Base-by-base conservation (phyloP, 2,797 vertebrate genomes). In the Rhinoraja longicauda region DNA sequence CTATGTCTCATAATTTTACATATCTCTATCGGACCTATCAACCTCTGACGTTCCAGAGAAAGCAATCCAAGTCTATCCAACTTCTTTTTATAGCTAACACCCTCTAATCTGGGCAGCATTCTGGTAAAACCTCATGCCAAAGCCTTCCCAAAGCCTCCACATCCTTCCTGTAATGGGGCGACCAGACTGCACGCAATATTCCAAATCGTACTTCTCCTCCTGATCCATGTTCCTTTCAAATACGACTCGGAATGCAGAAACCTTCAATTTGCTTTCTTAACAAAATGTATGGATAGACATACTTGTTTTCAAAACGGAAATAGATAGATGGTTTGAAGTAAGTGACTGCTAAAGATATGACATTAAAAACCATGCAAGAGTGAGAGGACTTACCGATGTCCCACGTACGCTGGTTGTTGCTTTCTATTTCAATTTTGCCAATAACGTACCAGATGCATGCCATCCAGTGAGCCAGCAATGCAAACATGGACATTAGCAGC, bases 361-460 rank as follows among this genome's bases (percentile, higher is more conserved):
- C 57, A 94, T 93, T 24, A 26, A 67, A 93, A 92, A 93, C 72
- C 90, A 93, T 36, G 70, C 29, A 67, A 45, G 24, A 82, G 93
- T 93, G 45, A 39, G 93, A 91, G 93, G 67, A 94, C 97, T 98
- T 96, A 99, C 98, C 98, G 70, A 99, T 98, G 94, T 99, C 98
- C 98, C 99, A 99, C 86, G 97, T 97, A 4, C 96, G 95, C 93
- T 97, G 97, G 92, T 97, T 96, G 62, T 98, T 99, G 95, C 97
- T 97, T 94, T 99, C 98, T 96, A 98, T 98, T 96, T 99, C 99
- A 97, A 98, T 99, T 95, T 98, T 99, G 94, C 99, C 99, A 72
- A 99, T 99, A 95, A 99, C 97, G 93, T 98, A 99, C 99, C 99
- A 99, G 96, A 99, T 99, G 95, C 99, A 99, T 39, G 99, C 99